Conservation (phyloP, 2,113 vertebrate species). For the Nesogale talazaci region DNA sequence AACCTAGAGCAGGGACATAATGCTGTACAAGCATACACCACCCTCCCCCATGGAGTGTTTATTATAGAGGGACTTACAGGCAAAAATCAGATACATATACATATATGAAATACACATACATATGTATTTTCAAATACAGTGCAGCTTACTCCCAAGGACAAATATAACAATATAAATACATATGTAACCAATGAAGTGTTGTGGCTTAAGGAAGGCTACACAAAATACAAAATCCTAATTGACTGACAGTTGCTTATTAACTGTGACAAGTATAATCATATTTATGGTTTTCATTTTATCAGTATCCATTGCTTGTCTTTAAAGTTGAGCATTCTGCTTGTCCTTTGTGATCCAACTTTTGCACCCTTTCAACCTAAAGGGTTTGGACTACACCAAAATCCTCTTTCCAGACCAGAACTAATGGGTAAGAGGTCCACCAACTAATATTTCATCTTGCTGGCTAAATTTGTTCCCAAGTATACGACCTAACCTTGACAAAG, state of each 20-base stretch:
- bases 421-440: background rate
- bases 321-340: background rate
- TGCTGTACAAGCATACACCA: background rate
- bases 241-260: background rate
- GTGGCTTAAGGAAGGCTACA: background rate
- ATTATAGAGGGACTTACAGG: background rate
- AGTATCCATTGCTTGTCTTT: background rate
- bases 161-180: background rate
- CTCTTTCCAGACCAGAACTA: background rate
- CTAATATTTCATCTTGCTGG: background rate
- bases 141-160: background rate
- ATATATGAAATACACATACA: no score
- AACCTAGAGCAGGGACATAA: background rate
- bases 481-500: no score
- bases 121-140: background rate
- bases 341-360: background rate
- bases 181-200: background rate
- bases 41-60: background rate
- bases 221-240: background rate
- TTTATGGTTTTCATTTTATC: background rate
- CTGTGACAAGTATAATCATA: no score
- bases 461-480: background rate
- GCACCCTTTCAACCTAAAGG: background rate
- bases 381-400: background rate
- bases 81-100: background rate